Percentiles rank a stretch among this genome's conserved stretches.
Conservation (phyloP, 2,113 vertebrate genomes). For the Elephantulus edwardii region DNA sequence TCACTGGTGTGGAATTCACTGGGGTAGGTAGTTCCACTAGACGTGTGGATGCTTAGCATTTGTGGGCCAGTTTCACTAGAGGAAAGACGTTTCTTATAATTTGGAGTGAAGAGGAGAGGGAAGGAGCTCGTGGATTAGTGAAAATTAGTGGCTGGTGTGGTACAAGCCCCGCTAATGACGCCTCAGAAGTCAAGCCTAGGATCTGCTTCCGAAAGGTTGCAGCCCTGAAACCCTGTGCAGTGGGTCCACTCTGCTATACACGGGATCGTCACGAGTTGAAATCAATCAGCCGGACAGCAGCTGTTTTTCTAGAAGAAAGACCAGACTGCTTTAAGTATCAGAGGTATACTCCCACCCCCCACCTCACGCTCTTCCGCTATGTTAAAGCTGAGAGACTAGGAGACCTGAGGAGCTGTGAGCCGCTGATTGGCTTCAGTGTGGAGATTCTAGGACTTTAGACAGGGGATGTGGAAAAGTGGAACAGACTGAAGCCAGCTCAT, state of each 20-base stretch:
- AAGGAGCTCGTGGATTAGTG: neutral
- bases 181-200: neutral
- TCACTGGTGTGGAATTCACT: too few relatives aligned
- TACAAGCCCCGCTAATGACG: too few relatives aligned
- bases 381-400: neutral
- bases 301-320: neutral
- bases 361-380: neutral
- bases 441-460: neutral
- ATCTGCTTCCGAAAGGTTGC: neutral
- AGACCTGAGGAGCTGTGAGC: neutral
- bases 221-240: neutral
- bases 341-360: too few relatives aligned
- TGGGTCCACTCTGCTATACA: neutral
- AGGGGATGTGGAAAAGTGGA: neutral
- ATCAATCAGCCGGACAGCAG: neutral
- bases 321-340: neutral
- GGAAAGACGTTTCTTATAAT: neutral
- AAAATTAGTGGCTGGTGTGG: too few relatives aligned
- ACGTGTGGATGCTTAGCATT: neutral
- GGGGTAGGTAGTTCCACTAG: neutral
- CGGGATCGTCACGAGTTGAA: neutral
- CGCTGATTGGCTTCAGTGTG: neutral
- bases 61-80: neutral
- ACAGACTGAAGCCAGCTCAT: neutral
- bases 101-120: neutral